Conservation (phyloP, 2,113 vertebrate species). For the Perognathus longimembris region DNA sequence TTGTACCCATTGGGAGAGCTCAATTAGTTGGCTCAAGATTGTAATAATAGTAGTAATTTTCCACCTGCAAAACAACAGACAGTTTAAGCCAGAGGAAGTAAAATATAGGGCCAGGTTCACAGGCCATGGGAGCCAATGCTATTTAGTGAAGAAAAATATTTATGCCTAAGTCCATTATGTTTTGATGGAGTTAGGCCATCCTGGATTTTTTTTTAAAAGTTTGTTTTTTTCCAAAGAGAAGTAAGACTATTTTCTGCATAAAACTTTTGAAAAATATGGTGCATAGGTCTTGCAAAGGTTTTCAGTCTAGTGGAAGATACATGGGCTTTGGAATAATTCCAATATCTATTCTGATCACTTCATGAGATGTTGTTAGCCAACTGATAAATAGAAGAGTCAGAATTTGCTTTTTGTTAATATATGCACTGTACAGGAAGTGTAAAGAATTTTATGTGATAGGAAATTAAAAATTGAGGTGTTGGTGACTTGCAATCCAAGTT, state of each 20-base stretch:
- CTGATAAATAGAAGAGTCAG: not conserved
- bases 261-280: not conserved
- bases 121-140: not conserved
- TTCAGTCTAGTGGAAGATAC: not conserved
- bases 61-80: conserved; percentile 49
- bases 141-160: not conserved
- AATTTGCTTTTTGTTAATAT: not conserved
- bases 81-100: conserved; percentile 33
- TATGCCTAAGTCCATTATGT: not conserved
- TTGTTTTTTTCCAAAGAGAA: conserved; percentile 18
- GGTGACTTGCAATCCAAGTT: not conserved
- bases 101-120: not conserved
- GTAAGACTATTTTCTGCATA: not conserved
- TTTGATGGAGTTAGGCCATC: not conserved
- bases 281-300: not conserved
- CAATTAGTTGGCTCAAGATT: conserved; percentile 33
- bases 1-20: conserved; percentile 10
- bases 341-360: not conserved
- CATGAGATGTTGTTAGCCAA: not conserved
- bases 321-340: not conserved
- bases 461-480: conserved; percentile 13
- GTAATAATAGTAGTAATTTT: conserved; percentile 59
- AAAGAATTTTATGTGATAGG: not conserved
- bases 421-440: not conserved
- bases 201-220: not conserved